phyloP scores from a whole-genome alignment of 1,140 invertebrate genomes.

The Drosophila novamexicana region DNA sequence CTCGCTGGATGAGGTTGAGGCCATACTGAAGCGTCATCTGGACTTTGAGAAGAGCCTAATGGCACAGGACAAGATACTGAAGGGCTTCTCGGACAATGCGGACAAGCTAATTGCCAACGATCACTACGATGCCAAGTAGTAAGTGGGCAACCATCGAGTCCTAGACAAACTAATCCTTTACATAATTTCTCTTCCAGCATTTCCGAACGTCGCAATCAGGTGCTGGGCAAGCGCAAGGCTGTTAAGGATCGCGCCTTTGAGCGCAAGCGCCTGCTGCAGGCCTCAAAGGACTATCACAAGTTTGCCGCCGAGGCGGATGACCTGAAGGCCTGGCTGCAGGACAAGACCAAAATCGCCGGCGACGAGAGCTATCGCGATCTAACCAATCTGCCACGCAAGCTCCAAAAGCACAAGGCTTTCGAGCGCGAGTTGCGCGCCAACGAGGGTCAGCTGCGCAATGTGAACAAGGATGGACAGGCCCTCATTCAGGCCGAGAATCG shows the following conservation, averaged over 20 bases:
- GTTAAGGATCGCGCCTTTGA: slow-evolving; percentile 91
- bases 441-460: slow-evolving; percentile 93
- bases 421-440: slow-evolving; percentile 97
- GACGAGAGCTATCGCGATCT: slow-evolving; percentile 97
- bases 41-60: slow-evolving; percentile 97
- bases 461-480: slow-evolving; percentile 91
- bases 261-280: slow-evolving; percentile 89
- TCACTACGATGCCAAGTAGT: slow-evolving; percentile 95
- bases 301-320: slow-evolving; percentile 96
- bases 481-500: slow-evolving; percentile 90
- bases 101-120: slow-evolving; percentile 92
- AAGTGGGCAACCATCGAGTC: slow-evolving; percentile 77
- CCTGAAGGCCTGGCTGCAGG: slow-evolving; percentile 94
- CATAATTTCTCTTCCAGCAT: slow-evolving; percentile 86
- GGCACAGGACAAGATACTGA: slow-evolving; percentile 96
- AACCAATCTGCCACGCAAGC: slow-evolving; percentile 95
- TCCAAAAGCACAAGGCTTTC: slow-evolving; percentile 99
- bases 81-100: slow-evolving; percentile 93
- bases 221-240: slow-evolving; percentile 89
- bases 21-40: slow-evolving; percentile 95
- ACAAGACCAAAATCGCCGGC: slow-evolving; percentile 95
- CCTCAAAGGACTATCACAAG: slow-evolving; percentile 92
- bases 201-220: slow-evolving; percentile 90
- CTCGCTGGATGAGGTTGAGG: slow-evolving; percentile 97
- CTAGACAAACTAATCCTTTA: background rate